Conservation (phyloP, 1,140 invertebrate species). For the Drosophila elegans region DNA sequence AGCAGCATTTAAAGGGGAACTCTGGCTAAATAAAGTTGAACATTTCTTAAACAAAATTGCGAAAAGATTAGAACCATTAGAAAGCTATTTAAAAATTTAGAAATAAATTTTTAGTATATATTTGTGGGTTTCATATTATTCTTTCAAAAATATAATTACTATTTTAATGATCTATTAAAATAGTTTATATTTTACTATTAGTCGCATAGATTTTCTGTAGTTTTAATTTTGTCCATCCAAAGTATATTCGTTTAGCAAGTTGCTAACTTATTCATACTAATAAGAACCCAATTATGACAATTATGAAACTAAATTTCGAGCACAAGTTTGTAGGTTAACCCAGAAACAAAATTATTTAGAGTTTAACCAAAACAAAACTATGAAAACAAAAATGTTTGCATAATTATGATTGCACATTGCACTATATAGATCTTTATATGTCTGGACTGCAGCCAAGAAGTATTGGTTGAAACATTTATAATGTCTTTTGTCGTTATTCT, state of each 20-base stretch:
- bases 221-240: too few species aligned
- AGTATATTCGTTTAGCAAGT: too few species aligned
- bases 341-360: constrained; percentile 8
- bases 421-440: constrained; percentile 1
- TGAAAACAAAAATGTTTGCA: not conserved
- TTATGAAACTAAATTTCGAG: not conserved
- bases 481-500: constrained; percentile 24
- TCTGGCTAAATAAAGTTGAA: not conserved
- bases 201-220: too few species aligned
- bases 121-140: not conserved
- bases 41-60: not conserved
- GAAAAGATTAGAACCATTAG: not conserved
- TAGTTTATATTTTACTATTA: not conserved
- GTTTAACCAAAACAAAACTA: constrained; percentile 8
- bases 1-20: constrained; percentile 5
- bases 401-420: constrained; percentile 18
- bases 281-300: not conserved
- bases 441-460: constrained; percentile 19
- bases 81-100: too few species aligned
- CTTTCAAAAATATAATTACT: not conserved
- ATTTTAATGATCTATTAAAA: not conserved
- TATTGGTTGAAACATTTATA: constrained; percentile 7
- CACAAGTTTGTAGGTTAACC: constrained; percentile 1
- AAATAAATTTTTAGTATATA: too few species aligned
- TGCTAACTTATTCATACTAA: too few species aligned